Percentiles rank a stretch among this genome's conserved stretches.
Evolutionary conservation across 1,140 invertebrate genomes (phyloP).

Genomic region (Radopholus similis): DNA sequence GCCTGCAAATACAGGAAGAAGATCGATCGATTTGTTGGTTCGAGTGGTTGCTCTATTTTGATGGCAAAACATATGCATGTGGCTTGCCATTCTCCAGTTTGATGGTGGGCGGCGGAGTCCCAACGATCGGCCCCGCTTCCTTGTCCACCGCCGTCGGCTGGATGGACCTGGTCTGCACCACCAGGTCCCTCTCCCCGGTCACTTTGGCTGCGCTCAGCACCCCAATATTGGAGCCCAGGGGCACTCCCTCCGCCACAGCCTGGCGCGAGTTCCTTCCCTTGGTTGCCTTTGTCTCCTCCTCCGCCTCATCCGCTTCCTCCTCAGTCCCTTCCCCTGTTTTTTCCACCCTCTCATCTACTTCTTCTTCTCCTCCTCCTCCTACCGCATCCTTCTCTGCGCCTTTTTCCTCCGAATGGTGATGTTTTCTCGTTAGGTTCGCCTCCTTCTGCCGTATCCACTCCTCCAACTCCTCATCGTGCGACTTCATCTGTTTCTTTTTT

Average conservation of each 20-base stretch:
- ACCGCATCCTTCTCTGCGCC: too few relatives aligned
- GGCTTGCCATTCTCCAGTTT: background rate
- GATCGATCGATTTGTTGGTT: background rate
- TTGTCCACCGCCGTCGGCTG: background rate
- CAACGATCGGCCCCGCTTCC: background rate
- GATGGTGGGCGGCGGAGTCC: background rate
- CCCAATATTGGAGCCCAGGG: background rate
- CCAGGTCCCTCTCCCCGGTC: background rate
- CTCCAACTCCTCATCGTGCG: background rate
- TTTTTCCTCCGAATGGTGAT: background rate
- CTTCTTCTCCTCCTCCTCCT: background rate
- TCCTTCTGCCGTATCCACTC: background rate
- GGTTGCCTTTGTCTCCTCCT: background rate
- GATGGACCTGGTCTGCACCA: too few relatives aligned
- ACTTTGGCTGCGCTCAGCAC: background rate
- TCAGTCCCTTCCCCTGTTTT: background rate
- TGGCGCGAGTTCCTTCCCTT: background rate
- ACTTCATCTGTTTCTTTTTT: background rate
- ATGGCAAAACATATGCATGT: background rate
- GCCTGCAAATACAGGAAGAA: conserved; percentile 2
- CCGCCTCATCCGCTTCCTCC: background rate
- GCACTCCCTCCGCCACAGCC: background rate
- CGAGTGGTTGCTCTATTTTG: background rate
- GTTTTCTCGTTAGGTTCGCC: background rate
- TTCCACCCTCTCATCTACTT: background rate